These are phyloP conservation scores for Phalera bucephala DNA, from an alignment of 2,888 invertebrate genomes.

Conservation along the genomic window DNA sequence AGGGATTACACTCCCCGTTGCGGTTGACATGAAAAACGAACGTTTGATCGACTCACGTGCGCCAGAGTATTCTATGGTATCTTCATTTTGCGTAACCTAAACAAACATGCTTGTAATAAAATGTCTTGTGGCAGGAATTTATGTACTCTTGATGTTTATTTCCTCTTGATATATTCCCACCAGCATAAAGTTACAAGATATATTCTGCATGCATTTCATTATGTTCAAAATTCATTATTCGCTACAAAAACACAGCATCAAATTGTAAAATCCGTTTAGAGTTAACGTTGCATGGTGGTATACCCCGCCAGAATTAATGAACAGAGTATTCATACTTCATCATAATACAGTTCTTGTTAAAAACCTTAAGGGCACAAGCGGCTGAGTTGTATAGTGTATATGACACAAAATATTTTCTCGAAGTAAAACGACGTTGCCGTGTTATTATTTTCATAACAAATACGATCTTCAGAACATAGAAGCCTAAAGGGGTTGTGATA, in stretches of 20 bases:
- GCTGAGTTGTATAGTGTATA: slow-evolving; percentile 23
- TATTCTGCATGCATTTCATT: too few relatives aligned
- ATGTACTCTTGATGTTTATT: slow-evolving; percentile 2
- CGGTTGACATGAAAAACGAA: slow-evolving; percentile 27
- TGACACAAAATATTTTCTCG: slow-evolving; percentile 38
- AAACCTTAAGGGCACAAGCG: slow-evolving; percentile 18
- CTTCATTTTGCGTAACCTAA: slow-evolving; percentile 22
- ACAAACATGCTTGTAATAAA: slow-evolving; percentile 19
- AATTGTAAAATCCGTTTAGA: slow-evolving; percentile 7
- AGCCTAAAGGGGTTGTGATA: slow-evolving; percentile 38
- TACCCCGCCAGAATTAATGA: slow-evolving; percentile 41
- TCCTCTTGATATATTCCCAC: background rate
- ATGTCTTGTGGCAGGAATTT: background rate
- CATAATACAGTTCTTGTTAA: slow-evolving; percentile 20
- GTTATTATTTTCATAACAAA: slow-evolving; percentile 35
- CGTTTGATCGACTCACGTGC: too few relatives aligned
- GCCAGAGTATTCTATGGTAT: too few relatives aligned
- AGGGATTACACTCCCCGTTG: slow-evolving; percentile 16
- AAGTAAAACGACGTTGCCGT: slow-evolving; percentile 30
- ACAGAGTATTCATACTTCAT: too few relatives aligned
- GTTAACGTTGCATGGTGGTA: slow-evolving; percentile 36
- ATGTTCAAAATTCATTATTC: too few relatives aligned
- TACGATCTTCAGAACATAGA: slow-evolving; percentile 34
- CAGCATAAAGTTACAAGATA: too few relatives aligned
- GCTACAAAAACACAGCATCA: too few relatives aligned